Evolutionary conservation across 2,113 vertebrate genomes (phyloP).

Genomic region (Cnemophilus loriae): DNA sequence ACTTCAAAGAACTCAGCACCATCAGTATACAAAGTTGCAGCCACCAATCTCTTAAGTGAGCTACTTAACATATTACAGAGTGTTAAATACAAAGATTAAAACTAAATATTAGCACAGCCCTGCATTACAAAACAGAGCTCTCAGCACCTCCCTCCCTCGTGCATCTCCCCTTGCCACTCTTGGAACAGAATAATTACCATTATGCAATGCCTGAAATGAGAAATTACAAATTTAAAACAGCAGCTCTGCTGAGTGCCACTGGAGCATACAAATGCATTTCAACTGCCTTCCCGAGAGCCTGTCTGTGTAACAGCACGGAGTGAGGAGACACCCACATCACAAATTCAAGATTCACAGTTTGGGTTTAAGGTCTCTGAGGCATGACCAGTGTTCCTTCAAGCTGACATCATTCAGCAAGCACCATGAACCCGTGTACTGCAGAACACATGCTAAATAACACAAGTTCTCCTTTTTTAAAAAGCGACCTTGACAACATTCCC

Average conservation of each 20-base stretch:
- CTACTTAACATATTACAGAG: background rate
- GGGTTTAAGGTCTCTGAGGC: background rate
- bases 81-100: background rate
- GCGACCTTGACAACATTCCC: too few species aligned
- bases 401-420: background rate
- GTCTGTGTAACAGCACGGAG: background rate
- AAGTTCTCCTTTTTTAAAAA: background rate
- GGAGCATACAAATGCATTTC: background rate
- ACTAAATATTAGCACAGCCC: background rate
- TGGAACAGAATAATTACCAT: background rate
- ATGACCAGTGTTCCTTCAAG: background rate
- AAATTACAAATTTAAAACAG: background rate
- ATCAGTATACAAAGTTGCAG: background rate
- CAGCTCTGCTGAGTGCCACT: background rate
- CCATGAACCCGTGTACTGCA: accelerated
- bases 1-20: background rate
- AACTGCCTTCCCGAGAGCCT: background rate
- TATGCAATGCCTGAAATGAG: background rate
- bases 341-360: background rate
- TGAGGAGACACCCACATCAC: background rate
- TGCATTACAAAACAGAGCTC: background rate
- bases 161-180: background rate
- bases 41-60: background rate
- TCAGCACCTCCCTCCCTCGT: background rate
- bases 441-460: background rate